Evolutionary conservation across 2,888 invertebrate species (phyloP).

Genomic region (Cheilosia impressa): DNA sequence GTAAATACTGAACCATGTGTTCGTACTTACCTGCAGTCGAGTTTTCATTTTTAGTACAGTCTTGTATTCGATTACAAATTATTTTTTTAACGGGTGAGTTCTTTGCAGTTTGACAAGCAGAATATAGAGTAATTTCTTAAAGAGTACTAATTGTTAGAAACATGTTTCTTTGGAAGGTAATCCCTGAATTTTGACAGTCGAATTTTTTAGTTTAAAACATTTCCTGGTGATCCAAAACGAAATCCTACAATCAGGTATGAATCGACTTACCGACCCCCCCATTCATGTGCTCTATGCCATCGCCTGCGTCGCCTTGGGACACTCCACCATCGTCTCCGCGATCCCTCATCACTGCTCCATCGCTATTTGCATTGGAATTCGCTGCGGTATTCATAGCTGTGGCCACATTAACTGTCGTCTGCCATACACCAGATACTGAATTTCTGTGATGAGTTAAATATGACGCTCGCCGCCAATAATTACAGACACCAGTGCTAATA

Average conservation of each 20-base stretch:
- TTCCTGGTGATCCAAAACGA: background rate
- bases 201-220: too few species aligned
- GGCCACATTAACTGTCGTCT: conserved; percentile 76
- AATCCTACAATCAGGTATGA: background rate
- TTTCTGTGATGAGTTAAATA: conserved; percentile 37
- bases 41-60: too few species aligned
- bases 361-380: conserved; percentile 68
- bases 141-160: too few species aligned
- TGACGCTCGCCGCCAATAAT: conserved; percentile 38
- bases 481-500: conserved; percentile 46
- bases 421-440: conserved; percentile 76
- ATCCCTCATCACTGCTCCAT: conserved; percentile 71
- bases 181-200: too few species aligned
- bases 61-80: too few species aligned
- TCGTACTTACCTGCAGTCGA: too few species aligned
- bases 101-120: too few species aligned
- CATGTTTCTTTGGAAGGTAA: too few species aligned
- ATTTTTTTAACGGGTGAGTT: too few species aligned
- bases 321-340: conserved; percentile 74
- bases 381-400: conserved; percentile 76
- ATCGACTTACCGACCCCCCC: conserved; percentile 59
- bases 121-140: too few species aligned
- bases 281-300: conserved; percentile 72
- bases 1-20: too few species aligned
- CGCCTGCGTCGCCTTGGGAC: conserved; percentile 77